Percentiles rank a stretch among this genome's conserved stretches.
phyloP scores from a whole-genome alignment of 2,888 invertebrate species.

The Volucella inflata region DNA sequence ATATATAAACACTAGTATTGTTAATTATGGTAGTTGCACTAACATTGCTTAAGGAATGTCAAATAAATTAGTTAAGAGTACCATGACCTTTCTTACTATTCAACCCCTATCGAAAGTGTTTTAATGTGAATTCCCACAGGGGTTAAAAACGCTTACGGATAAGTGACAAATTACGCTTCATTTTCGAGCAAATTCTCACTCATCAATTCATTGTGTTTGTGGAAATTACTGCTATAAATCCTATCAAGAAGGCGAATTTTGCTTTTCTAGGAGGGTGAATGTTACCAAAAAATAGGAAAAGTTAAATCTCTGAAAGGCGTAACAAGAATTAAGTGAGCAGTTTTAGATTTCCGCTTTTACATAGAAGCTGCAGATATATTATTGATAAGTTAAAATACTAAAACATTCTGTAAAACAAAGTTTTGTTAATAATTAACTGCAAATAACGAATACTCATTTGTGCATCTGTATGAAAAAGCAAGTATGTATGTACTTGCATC shows the following conservation, averaged over 20 bases:
- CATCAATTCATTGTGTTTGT: slow-evolving; percentile 71
- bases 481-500: no score
- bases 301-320: slow-evolving; percentile 22
- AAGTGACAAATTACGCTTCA: slow-evolving; percentile 70
- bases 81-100: slow-evolving; percentile 49
- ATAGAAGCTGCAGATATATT: no score
- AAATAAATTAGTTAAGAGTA: slow-evolving; percentile 55
- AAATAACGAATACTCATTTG: no score
- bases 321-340: not conserved
- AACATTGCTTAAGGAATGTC: slow-evolving; percentile 34
- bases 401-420: no score
- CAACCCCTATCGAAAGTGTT: slow-evolving; percentile 52
- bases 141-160: slow-evolving; percentile 46
- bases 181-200: slow-evolving; percentile 72
- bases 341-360: no score
- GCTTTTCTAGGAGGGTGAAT: slow-evolving; percentile 6
- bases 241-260: slow-evolving; percentile 20
- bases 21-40: slow-evolving; percentile 53
- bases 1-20: not conserved
- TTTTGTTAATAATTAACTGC: no score
- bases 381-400: no score
- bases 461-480: no score
- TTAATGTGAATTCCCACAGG: slow-evolving; percentile 65
- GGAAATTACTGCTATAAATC: slow-evolving; percentile 68
- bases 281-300: slow-evolving; percentile 30